Evolutionary conservation across 2,888 invertebrate species (phyloP).

Genomic region (Lathronympha strigana): DNA sequence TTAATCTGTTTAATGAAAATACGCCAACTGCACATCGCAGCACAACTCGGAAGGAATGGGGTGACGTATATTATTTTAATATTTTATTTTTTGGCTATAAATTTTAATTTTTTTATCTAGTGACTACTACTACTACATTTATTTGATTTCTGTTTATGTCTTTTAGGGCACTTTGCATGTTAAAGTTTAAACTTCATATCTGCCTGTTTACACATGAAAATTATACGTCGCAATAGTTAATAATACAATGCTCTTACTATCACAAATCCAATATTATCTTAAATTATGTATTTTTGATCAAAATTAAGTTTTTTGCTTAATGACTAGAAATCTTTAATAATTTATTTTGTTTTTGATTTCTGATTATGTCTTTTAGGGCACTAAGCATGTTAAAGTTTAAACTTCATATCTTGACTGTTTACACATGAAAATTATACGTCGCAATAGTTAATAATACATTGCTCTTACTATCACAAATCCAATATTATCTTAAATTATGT

Average conservation of each 20-base stretch:
- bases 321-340: neutral
- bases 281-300: too few species aligned
- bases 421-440: neutral
- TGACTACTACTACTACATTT: neutral
- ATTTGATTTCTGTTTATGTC: neutral
- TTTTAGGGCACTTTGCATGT: neutral
- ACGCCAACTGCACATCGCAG: neutral
- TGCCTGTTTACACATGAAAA: neutral
- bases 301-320: slow-evolving; percentile 1
- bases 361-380: neutral
- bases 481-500: too few species aligned
- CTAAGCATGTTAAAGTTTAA: neutral
- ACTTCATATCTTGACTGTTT: neutral
- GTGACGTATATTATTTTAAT: neutral
- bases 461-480: neutral
- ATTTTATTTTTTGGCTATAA: neutral
- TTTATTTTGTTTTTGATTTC: neutral
- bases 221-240: slow-evolving; percentile 3
- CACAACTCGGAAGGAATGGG: neutral
- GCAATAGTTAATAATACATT: neutral
- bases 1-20: neutral
- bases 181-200: neutral
- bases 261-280: too few species aligned
- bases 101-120: neutral
- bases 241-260: neutral